A percentile compares a stretch with the other conserved stretches of the same genome.
phyloP scores from a whole-genome alignment of 92 coral and sea anemone genomes.

The Palythoa caribaeorum region DNA sequence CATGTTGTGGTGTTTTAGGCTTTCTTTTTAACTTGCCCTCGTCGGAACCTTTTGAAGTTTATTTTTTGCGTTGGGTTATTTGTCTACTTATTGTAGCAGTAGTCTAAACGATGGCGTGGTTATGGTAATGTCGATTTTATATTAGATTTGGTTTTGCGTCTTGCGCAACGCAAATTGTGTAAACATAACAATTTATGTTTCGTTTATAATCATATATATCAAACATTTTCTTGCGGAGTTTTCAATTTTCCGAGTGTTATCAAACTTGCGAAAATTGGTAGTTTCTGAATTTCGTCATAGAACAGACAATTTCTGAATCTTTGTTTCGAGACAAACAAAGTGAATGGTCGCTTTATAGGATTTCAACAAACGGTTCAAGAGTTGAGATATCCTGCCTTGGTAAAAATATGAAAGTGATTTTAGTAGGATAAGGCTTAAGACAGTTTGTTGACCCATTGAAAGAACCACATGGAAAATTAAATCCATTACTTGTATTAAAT shows the following conservation, averaged over 20 bases:
- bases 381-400: no score
- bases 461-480: neutral
- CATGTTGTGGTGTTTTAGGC: neutral
- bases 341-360: no score
- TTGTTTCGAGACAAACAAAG: no score
- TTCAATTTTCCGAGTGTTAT: no score
- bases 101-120: conserved; percentile 31
- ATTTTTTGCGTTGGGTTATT: conserved; percentile 23
- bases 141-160: conserved; percentile 30
- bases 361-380: no score
- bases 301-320: no score
- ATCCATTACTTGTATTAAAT: neutral
- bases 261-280: no score
- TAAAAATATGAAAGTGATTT: no score
- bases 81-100: conserved; percentile 32
- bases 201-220: neutral
- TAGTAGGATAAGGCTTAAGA: no score
- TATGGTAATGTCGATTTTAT: conserved; percentile 1
- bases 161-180: neutral
- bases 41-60: conserved; percentile 47
- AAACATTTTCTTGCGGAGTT: no score
- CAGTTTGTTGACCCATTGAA: neutral
- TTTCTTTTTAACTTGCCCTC: neutral
- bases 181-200: conserved; percentile 1
- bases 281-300: no score